Evolutionary conservation across 2,113 vertebrate genomes (phyloP).

Genomic region (Fulica atra): DNA sequence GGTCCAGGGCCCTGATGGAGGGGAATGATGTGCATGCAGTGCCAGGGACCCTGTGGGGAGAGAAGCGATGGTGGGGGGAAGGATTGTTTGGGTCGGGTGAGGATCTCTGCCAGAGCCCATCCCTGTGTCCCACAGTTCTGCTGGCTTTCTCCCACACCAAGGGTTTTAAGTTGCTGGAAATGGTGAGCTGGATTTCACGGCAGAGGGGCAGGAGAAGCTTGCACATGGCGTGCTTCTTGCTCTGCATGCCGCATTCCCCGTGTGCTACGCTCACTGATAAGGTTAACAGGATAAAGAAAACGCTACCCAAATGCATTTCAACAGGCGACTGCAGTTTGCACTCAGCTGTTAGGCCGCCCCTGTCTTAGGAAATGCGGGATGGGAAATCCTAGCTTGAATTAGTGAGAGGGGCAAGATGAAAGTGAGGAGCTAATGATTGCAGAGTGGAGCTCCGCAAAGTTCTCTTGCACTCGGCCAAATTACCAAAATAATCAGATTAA

Average conservation of each 20-base stretch:
- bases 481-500: slow-evolving; percentile 67
- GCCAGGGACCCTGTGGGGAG: not conserved
- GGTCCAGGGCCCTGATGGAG: not conserved
- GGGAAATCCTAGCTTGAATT: slow-evolving; percentile 2
- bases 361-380: not conserved
- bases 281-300: slow-evolving; percentile 36
- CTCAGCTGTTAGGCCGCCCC: slow-evolving; percentile 14
- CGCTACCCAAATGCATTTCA: slow-evolving; percentile 13
- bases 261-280: not conserved
- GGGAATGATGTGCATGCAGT: rapidly evolving
- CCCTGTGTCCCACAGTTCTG: not conserved
- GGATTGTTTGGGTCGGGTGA: not conserved
- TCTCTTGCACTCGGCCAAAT: slow-evolving; percentile 1
- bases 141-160: not conserved
- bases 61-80: not conserved
- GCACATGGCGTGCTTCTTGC: not conserved
- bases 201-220: not conserved
- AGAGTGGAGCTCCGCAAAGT: not conserved
- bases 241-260: not conserved
- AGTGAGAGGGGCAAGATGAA: not conserved
- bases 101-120: not conserved
- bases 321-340: slow-evolving; percentile 5
- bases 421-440: not conserved
- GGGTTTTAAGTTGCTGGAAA: not conserved
- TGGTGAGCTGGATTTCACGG: not conserved